Percentiles rank a stretch among this genome's conserved stretches.
Evolutionary conservation across 2,888 invertebrate species (phyloP).

Genomic region (Plemyria rubiginata): DNA sequence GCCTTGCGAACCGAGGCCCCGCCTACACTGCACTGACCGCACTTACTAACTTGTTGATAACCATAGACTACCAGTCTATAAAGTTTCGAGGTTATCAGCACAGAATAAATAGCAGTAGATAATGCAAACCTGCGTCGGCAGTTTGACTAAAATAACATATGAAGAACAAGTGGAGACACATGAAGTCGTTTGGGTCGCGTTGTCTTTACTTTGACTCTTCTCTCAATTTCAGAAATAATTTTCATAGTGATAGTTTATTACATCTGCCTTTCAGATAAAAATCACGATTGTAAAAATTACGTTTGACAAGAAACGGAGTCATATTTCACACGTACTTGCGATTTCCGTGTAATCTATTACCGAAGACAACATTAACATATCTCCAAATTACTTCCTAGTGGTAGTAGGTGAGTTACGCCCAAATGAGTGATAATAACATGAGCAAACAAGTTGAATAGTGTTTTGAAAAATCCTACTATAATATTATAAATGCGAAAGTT

Average conservation of each 20-base stretch:
- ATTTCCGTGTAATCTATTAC: slow-evolving; percentile 42
- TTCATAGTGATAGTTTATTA: not conserved
- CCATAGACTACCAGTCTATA: slow-evolving; percentile 28
- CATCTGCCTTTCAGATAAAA: not conserved
- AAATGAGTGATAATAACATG: not conserved
- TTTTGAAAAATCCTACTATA: not conserved
- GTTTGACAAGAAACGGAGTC: slow-evolving; percentile 44
- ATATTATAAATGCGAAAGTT: too few species aligned
- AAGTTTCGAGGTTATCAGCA: slow-evolving; percentile 21
- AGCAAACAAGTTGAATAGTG: not conserved
- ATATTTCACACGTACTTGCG: slow-evolving; percentile 48
- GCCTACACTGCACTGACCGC: slow-evolving; percentile 58
- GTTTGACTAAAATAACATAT: slow-evolving; percentile 4
- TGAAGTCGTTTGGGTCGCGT: not conserved
- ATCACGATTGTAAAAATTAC: not conserved
- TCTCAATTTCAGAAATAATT: not conserved
- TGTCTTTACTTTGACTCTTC: not conserved
- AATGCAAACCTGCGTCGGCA: slow-evolving; percentile 8
- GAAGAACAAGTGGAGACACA: not conserved
- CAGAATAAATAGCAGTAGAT: slow-evolving; percentile 9
- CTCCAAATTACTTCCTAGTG: not conserved
- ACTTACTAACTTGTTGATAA: slow-evolving; percentile 21
- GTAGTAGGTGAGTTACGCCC: not conserved
- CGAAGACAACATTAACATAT: slow-evolving; percentile 1
- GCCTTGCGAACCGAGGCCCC: slow-evolving; percentile 64